phyloP scores from a whole-genome alignment of 2,797 vertebrate species.

The Botia almorhae region DNA sequence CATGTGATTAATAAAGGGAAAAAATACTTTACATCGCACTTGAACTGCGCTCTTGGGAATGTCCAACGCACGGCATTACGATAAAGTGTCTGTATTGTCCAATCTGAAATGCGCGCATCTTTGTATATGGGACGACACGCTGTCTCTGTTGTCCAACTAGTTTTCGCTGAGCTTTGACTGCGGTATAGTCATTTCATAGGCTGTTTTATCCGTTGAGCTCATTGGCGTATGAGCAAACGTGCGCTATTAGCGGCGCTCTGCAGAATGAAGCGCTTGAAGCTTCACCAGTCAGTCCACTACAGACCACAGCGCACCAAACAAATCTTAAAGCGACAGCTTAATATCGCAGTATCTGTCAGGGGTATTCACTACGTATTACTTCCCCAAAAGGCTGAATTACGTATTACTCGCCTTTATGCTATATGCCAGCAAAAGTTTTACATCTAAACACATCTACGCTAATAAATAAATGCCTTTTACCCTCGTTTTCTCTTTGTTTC shows the following conservation, averaged over 20 bases:
- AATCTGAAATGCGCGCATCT: neutral
- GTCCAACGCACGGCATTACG: neutral
- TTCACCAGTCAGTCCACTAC: neutral
- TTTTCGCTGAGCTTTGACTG: neutral
- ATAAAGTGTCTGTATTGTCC: slow-evolving; percentile 5
- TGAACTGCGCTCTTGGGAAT: neutral
- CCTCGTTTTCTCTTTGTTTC: no score
- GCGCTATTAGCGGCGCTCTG: neutral
- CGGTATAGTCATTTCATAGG: neutral
- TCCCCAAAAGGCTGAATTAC: no score
- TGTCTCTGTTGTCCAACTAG: neutral
- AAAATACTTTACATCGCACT: slow-evolving; percentile 7
- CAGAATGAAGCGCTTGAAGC: slow-evolving; percentile 7
- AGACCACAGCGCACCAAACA: neutral
- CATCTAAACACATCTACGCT: neutral
- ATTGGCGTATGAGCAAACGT: no score
- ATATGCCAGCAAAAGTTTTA: neutral
- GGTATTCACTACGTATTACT: neutral
- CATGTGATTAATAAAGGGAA: neutral
- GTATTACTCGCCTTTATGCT: neutral
- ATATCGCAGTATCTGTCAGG: neutral
- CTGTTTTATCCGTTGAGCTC: slow-evolving; percentile 26
- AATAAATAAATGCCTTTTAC: no score
- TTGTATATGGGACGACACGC: neutral
- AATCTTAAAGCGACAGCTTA: slow-evolving; percentile 50